Percentiles rank a stretch among this genome's conserved stretches.
These are phyloP conservation scores for Spheniscus humboldti DNA, from an alignment of 2,797 vertebrate genomes.

Conservation along the genomic window DNA sequence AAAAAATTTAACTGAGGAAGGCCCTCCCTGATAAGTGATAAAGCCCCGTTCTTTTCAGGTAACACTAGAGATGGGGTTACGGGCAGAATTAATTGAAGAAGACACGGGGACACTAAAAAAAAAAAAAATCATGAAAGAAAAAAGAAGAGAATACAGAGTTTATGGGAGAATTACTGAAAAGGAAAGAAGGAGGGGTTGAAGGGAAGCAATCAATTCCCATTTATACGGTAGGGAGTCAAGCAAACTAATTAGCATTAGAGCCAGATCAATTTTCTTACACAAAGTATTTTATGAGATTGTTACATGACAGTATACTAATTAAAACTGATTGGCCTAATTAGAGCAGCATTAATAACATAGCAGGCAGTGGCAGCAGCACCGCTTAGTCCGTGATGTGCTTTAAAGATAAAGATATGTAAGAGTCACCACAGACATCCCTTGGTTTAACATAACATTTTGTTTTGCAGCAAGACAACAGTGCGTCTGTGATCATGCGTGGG, in stretches of 20 bases:
- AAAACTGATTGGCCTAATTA: conserved; percentile 78
- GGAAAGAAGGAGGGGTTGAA: conserved; percentile 13
- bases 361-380: conserved; percentile 32
- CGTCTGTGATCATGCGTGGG: background rate
- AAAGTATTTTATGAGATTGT: conserved; percentile 72
- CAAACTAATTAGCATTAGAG: conserved; percentile 70
- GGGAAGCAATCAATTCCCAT: conserved; percentile 69
- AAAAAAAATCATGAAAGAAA: background rate
- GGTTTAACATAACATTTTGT: background rate
- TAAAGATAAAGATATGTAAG: background rate
- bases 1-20: conserved; percentile 41
- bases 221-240: conserved; percentile 53
- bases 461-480: background rate
- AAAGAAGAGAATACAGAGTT: background rate
- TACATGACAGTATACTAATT: conserved; percentile 74
- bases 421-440: background rate
- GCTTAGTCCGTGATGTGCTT: background rate
- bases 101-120: background rate
- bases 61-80: background rate
- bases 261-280: conserved; percentile 70
- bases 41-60: conserved; percentile 48
- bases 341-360: conserved; percentile 68
- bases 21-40: conserved; percentile 55
- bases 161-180: conserved; percentile 2
- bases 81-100: conserved; percentile 59